Percentiles rank a stretch among this genome's conserved stretches.
Conservation (phyloP, 2,113 vertebrate species). For the Psephotus haematonotus region DNA sequence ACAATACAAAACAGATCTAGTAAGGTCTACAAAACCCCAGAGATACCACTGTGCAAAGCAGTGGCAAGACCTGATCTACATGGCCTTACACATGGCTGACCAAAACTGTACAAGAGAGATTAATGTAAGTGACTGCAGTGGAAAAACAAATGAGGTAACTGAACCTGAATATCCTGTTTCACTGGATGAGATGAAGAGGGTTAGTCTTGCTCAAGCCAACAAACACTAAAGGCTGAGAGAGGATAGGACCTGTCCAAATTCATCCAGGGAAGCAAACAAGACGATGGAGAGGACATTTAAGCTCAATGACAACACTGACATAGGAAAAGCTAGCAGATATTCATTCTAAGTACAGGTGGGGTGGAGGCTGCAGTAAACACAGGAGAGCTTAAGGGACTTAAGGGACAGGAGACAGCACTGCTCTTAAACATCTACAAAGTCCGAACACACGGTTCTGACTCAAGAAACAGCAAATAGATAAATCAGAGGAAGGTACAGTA, state of each 20-base stretch:
- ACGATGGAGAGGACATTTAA: background rate
- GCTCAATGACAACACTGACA: background rate
- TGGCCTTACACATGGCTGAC: background rate
- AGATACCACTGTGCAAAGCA: background rate
- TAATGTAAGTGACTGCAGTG: accelerated
- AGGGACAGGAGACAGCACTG: background rate
- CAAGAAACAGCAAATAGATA: background rate
- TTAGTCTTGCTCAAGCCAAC: background rate
- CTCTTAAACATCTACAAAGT: background rate
- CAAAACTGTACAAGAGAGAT: background rate
- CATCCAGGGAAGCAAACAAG: background rate
- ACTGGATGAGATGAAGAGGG: background rate
- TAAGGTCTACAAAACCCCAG: background rate
- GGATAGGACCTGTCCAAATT: background rate
- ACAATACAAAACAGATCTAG: background rate
- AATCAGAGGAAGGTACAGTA: background rate
- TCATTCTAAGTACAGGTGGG: background rate
- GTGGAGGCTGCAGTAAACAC: background rate
- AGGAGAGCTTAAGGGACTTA: background rate
- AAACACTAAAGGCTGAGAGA: background rate
- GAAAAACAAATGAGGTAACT: background rate
- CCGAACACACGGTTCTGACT: background rate
- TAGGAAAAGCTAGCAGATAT: background rate
- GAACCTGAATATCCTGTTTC: background rate
- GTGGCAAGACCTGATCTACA: background rate